A percentile compares a stretch with the other conserved stretches of the same genome.
Conservation (phyloP, 53 echinoderm and acorn worm genomes). For the Zoroaster sp. region DNA sequence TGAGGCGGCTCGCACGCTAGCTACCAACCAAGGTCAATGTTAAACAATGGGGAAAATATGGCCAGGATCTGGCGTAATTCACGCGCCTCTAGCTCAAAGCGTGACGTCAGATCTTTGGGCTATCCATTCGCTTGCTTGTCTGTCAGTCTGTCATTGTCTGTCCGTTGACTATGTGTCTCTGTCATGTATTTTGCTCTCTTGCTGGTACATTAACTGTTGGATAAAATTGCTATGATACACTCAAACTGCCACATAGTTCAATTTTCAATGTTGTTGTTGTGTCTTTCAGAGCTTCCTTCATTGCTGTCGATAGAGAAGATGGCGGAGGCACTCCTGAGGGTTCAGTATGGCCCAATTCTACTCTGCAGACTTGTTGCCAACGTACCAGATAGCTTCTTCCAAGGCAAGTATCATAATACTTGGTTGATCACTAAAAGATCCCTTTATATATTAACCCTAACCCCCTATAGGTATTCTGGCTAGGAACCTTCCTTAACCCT, state of each 20-base stretch:
- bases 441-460: no score
- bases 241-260: neutral
- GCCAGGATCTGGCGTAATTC: no score
- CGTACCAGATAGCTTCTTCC: slow-evolving; percentile 93
- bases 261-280: no score
- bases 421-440: no score
- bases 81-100: no score
- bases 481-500: no score
- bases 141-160: neutral
- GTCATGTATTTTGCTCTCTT: neutral
- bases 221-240: neutral
- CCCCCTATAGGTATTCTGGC: no score
- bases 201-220: neutral
- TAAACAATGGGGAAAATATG: no score
- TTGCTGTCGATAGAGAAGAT: slow-evolving; percentile 84
- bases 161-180: neutral
- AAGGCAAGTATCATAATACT: slow-evolving; percentile 86
- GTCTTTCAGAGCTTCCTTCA: slow-evolving; percentile 81
- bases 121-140: no score
- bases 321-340: slow-evolving; percentile 83
- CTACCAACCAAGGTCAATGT: no score
- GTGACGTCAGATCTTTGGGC: no score
- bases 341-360: slow-evolving; percentile 83
- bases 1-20: no score
- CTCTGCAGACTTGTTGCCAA: slow-evolving; percentile 92